A percentile compares a stretch with the other conserved stretches of the same genome.
Conservation (phyloP, 2,113 vertebrate genomes). For the Chaetorhynchus papuensis region DNA sequence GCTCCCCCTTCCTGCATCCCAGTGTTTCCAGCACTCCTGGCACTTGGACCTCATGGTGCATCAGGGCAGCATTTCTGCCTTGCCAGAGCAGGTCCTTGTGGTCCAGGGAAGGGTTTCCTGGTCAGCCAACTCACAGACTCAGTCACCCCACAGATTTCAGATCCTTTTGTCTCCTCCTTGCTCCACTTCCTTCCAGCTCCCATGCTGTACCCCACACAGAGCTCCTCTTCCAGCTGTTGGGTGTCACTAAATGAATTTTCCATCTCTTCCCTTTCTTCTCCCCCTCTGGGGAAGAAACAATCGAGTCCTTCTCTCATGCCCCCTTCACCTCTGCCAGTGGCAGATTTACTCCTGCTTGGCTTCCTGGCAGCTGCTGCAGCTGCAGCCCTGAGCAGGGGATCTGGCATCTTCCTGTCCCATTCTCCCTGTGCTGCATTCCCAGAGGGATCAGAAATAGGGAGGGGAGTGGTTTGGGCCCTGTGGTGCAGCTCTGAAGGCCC, state of each 20-base stretch:
- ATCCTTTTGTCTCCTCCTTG: neutral
- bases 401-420: fast-evolving
- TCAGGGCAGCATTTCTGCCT: neutral
- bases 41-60: fast-evolving
- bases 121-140: neutral
- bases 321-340: neutral
- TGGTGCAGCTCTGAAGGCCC: neutral
- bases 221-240: neutral
- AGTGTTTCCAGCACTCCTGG: neutral
- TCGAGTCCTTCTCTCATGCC: neutral
- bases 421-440: neutral
- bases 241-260: neutral
- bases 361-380: constrained; percentile 49
- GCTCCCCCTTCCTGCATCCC: neutral
- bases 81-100: fast-evolving
- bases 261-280: neutral
- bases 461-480: neutral
- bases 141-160: neutral
- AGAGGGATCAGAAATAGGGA: neutral
- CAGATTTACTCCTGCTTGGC: constrained; percentile 41
- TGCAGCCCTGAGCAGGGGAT: neutral
- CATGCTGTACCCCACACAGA: fast-evolving
- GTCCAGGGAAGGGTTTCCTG: neutral
- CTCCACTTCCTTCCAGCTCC: neutral
- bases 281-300: neutral